These are phyloP conservation scores for Lophotis ruficrista DNA, from an alignment of 2,113 vertebrate genomes.

Conservation along the genomic window DNA sequence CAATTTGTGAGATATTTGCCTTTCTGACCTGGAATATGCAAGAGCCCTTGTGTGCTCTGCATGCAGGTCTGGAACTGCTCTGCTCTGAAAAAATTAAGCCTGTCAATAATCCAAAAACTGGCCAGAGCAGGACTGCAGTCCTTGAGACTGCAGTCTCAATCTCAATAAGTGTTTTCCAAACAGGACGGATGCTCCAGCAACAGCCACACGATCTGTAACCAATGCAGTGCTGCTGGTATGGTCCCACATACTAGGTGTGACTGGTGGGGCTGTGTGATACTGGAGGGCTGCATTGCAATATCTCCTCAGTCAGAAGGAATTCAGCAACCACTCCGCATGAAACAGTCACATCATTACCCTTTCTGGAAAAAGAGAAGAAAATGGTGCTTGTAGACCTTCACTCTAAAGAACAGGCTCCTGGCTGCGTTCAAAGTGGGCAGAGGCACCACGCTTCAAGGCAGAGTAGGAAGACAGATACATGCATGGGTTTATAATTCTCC, in stretches of 20 bases:
- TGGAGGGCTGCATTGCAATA: rapidly evolving
- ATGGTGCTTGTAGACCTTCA: neutral
- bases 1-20: neutral
- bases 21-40: neutral
- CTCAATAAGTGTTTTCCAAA: neutral
- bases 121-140: neutral
- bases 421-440: neutral
- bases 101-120: neutral
- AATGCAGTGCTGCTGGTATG: neutral
- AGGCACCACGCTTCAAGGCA: neutral
- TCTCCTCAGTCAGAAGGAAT: neutral
- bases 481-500: neutral
- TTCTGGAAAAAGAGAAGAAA: neutral
- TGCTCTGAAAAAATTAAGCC: neutral
- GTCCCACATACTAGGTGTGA: neutral
- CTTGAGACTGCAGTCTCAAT: neutral
- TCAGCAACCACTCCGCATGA: neutral
- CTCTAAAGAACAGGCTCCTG: neutral
- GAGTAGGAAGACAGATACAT: neutral
- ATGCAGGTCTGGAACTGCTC: neutral
- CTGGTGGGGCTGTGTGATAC: neutral
- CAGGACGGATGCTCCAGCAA: neutral
- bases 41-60: rapidly evolving
- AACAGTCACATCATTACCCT: neutral
- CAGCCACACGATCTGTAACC: neutral